phyloP scores from a whole-genome alignment of 2,888 invertebrate species.

The Tetramorium bicarinatum region DNA sequence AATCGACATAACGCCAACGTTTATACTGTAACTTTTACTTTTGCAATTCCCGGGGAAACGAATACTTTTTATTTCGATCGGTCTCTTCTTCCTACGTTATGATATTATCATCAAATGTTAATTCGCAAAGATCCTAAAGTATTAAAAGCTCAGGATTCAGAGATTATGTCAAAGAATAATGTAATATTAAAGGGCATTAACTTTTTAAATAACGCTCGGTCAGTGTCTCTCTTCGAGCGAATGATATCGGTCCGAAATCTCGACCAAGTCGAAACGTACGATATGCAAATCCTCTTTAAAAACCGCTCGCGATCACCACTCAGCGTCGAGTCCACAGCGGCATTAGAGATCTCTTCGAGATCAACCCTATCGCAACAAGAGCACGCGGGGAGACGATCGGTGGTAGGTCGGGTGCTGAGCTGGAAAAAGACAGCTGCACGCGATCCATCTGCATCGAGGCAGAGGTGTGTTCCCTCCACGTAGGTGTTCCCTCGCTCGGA shows the following conservation, averaged over 20 bases:
- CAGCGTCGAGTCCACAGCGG: not conserved
- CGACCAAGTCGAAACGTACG: constrained; percentile 7
- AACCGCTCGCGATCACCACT: constrained; percentile 35
- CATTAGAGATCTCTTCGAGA: constrained; percentile 21
- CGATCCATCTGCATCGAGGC: constrained; percentile 55
- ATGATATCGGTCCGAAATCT: not conserved
- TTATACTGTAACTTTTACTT: not conserved
- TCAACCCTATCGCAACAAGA: constrained; percentile 30
- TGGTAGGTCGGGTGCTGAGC: constrained; percentile 22
- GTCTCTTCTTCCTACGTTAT: not conserved
- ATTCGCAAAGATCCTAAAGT: not conserved
- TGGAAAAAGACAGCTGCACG: constrained; percentile 58
- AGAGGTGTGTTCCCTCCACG: constrained; percentile 54
- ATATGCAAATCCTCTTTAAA: constrained; percentile 51
- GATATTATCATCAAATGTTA: not conserved
- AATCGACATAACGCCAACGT: not conserved
- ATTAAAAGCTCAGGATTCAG: not conserved
- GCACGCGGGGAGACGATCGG: not conserved
- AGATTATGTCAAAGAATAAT: constrained; percentile 4
- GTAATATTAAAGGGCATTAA: not conserved
- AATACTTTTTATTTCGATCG: not conserved
- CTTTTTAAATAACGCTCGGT: constrained; percentile 16
- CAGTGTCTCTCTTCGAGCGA: not conserved
- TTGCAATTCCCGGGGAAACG: not conserved
- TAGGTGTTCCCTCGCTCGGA: constrained; percentile 67